phyloP scores from a whole-genome alignment of 2,113 vertebrate genomes.

The Seriola rivoliana region DNA sequence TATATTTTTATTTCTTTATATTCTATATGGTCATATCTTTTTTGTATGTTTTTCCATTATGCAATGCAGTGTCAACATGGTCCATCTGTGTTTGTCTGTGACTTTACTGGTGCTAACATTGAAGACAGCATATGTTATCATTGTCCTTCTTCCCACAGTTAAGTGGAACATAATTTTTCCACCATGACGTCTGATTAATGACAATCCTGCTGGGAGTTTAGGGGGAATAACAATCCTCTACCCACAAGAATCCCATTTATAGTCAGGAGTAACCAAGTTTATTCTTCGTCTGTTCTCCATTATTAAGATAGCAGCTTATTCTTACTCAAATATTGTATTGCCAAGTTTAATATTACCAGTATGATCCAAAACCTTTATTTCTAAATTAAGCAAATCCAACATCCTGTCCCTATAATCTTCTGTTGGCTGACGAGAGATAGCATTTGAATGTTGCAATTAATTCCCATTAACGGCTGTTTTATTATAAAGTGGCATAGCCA shows the following conservation, averaged over 20 bases:
- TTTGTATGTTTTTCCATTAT: background rate
- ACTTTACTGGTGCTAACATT: slow-evolving; percentile 27
- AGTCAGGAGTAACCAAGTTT: slow-evolving; percentile 39
- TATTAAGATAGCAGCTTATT: slow-evolving; percentile 8
- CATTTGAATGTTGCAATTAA: slow-evolving; percentile 38
- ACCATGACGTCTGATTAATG: slow-evolving; percentile 73
- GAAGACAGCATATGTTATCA: slow-evolving; percentile 33
- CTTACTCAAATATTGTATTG: slow-evolving; percentile 4
- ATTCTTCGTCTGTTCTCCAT: slow-evolving; percentile 33
- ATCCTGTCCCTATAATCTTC: slow-evolving; percentile 21
- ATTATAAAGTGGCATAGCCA: slow-evolving; percentile 13
- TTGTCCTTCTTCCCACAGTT: slow-evolving; percentile 44
- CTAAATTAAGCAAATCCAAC: slow-evolving; percentile 30
- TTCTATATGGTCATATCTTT: background rate
- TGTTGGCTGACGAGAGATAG: background rate
- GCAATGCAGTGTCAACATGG: background rate
- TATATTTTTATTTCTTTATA: background rate
- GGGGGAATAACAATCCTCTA: slow-evolving; percentile 51
- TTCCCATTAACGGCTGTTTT: slow-evolving; percentile 13
- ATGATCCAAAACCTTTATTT: slow-evolving; percentile 30
- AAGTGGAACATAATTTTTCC: slow-evolving; percentile 69
- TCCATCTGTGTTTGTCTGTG: slow-evolving; percentile 35
- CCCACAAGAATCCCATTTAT: slow-evolving; percentile 57
- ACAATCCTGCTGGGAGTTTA: slow-evolving; percentile 40
- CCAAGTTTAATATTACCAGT: background rate